Percentiles rank a stretch among this genome's conserved stretches.
Conservation (phyloP, 2,113 vertebrate species). For the Tonatia bakeri region DNA sequence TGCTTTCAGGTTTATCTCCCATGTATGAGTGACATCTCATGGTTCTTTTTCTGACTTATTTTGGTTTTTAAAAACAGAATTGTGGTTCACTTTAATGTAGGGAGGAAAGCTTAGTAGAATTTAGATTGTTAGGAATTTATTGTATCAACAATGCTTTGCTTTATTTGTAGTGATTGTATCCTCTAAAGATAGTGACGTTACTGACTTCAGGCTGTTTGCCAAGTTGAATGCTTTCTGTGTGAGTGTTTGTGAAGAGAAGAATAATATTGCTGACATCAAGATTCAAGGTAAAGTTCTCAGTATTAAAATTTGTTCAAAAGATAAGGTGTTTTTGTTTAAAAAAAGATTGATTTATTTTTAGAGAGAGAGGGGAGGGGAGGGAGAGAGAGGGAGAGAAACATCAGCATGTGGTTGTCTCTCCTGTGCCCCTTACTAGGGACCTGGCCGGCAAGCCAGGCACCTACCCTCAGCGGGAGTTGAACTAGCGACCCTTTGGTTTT, state of each 20-base stretch:
- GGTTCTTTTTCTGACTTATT: not conserved
- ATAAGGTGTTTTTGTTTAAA: not conserved
- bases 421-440: too few relatives aligned
- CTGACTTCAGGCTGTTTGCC: constrained; percentile 91
- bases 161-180: constrained; percentile 79
- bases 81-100: not conserved
- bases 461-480: too few relatives aligned
- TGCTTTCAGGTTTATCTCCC: not conserved
- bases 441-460: too few relatives aligned
- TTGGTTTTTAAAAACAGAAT: not conserved
- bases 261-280: constrained; percentile 93
- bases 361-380: too few relatives aligned
- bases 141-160: constrained; percentile 25
- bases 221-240: constrained; percentile 90
- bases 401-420: too few relatives aligned
- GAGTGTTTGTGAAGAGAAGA: constrained; percentile 87
- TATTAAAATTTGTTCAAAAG: not conserved
- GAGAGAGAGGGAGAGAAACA: too few relatives aligned
- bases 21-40: not conserved
- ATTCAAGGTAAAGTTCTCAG: constrained; percentile 86
- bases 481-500: too few relatives aligned
- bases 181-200: constrained; percentile 83
- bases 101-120: not conserved
- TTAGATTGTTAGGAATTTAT: not conserved
- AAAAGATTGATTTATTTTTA: not conserved